A percentile compares a stretch with the other conserved stretches of the same genome.
Conservation (phyloP, 2,888 invertebrate genomes). For the Xestia ashworthii region DNA sequence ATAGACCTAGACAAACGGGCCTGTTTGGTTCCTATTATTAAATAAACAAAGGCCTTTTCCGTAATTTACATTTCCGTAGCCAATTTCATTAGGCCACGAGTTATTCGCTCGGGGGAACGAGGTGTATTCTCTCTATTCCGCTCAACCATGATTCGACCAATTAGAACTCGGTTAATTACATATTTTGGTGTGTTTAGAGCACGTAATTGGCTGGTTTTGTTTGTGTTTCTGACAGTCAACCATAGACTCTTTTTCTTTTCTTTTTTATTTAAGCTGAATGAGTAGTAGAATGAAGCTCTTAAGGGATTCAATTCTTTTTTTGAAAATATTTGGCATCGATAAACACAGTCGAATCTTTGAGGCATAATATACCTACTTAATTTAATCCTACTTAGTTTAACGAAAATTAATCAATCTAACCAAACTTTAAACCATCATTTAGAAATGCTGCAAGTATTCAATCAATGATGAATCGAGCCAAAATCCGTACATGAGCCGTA, state of each 20-base stretch:
- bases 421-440: conserved; percentile 5
- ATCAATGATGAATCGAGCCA: conserved; percentile 36
- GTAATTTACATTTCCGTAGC: conserved; percentile 75
- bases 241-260: neutral
- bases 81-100: conserved; percentile 75
- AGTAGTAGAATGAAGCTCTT: neutral
- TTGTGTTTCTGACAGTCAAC: conserved; percentile 1
- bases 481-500: conserved; percentile 36
- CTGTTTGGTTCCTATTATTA: conserved; percentile 75
- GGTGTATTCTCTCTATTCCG: conserved; percentile 54
- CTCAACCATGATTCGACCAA: conserved; percentile 54
- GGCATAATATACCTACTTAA: neutral
- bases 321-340: neutral
- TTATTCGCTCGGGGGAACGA: conserved; percentile 66
- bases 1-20: conserved; percentile 76
- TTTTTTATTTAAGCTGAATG: neutral
- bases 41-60: conserved; percentile 75
- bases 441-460: conserved; percentile 28
- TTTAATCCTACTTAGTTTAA: too few species aligned
- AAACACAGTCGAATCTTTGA: neutral
- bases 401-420: neutral
- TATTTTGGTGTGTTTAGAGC: conserved; percentile 56
- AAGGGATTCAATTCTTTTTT: neutral
- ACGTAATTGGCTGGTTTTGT: conserved; percentile 39
- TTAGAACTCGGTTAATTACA: conserved; percentile 63